Base-by-base conservation (phyloP, 2,888 invertebrate species). In the Belgica antarctica region DNA sequence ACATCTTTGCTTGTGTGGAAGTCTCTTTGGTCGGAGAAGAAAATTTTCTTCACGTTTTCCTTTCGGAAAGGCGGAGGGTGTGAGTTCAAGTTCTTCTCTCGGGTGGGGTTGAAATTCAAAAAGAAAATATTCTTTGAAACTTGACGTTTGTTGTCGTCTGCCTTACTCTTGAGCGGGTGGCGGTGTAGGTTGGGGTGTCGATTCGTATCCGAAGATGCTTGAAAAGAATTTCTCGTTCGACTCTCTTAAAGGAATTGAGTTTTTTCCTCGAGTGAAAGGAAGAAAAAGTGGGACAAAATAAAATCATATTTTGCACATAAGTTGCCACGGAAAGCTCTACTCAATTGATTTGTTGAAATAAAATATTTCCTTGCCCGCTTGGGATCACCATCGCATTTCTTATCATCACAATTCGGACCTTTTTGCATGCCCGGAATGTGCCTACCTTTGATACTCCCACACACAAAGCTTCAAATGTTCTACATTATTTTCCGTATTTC, bases 121-220 rank as follows among this genome's bases (percentile, higher is more conserved):
- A 10, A 15, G 15, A 36, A 25, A 63, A 63, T 22, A 36, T 63
- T 63, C 36, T 41, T 22, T 63, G 63, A 41, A 63, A 63, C 63
- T 63, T 63, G 41, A 63, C 63, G 63, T 63, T 63, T 63, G 63
- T 63, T 63, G 63, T 62, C 62, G 31, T 41, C 41, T 41, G 41
- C 41, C 41, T 15, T 15, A 31, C 34, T 4, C 15, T 41, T 7
- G 7, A 41, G 15, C 7, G 15, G 41, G 41, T n/a, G 34, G 12
- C 7, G 12, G 12, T n/a, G 41, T 41, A n/a, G 7, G 41, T 31
- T 8, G 12, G 34, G 34, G 34, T 8, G 34, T 31, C n/a, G n/a
- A n/a, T n/a, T n/a, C n/a, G n/a, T n/a, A n/a, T n/a, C n/a, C 31
- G 31, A 31, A 31, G 31, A 31, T 31, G 31, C 10, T 31, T 31